Evolutionary conservation across 2,888 invertebrate genomes (phyloP).

Genomic region (Caenorhabditis panamensis): DNA sequence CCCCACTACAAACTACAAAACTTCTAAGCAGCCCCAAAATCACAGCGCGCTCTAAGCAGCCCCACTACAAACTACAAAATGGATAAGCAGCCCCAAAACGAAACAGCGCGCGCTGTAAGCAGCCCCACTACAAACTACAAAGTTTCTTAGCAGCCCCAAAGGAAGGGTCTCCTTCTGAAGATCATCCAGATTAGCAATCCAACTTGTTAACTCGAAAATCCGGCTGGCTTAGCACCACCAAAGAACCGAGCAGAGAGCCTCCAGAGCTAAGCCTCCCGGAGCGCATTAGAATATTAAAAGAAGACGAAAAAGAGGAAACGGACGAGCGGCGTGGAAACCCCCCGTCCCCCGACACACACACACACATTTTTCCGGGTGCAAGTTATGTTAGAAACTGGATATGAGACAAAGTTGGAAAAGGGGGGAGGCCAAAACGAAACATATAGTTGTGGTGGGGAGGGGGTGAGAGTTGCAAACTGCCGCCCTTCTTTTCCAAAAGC

Average conservation of each 20-base stretch:
- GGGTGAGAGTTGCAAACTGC: slow-evolving; percentile 33
- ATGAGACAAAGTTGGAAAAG: slow-evolving; percentile 25
- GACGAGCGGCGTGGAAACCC: not conserved
- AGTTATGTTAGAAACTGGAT: slow-evolving; percentile 23
- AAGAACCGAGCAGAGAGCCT: not conserved
- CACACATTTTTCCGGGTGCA: not conserved
- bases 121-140: too few species aligned
- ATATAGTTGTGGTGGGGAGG: slow-evolving; percentile 15
- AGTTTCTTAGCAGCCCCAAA: not conserved
- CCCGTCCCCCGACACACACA: too few species aligned
- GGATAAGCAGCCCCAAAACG: too few species aligned
- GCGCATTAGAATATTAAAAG: slow-evolving; percentile 25
- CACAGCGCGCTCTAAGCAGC: too few species aligned
- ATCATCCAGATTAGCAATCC: not conserved
- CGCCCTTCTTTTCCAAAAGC: slow-evolving; percentile 27
- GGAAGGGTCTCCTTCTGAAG: not conserved
- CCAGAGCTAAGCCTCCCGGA: slow-evolving; percentile 12
- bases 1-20: too few species aligned
- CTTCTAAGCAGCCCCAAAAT: too few species aligned
- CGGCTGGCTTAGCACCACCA: not conserved
- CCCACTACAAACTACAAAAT: too few species aligned
- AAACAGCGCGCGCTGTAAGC: not conserved
- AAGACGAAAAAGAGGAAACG: not conserved
- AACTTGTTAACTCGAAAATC: not conserved
- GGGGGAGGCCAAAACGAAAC: slow-evolving; percentile 26